Evolutionary conservation across 2,113 vertebrate species (phyloP).

Genomic region (Clarias batrachus): DNA sequence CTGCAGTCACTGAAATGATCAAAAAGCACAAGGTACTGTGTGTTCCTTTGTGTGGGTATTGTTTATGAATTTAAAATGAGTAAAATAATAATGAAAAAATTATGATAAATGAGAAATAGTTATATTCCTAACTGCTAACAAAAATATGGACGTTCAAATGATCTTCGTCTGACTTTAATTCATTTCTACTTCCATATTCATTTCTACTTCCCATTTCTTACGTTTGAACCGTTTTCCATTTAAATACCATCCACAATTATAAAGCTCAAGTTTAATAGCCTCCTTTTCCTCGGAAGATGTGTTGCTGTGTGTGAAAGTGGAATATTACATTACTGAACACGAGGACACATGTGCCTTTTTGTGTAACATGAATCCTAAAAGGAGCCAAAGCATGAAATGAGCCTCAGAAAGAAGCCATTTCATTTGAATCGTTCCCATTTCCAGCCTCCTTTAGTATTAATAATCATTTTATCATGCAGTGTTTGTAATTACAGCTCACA

Average conservation of each 20-base stretch:
- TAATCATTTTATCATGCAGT: slow-evolving; percentile 56
- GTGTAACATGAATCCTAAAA: slow-evolving; percentile 49
- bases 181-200: background rate
- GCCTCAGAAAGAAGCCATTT: slow-evolving; percentile 39
- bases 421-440: slow-evolving; percentile 50
- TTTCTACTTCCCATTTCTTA: background rate
- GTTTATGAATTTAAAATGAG: background rate
- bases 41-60: background rate
- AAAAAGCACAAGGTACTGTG: background rate
- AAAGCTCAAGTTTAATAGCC: slow-evolving; percentile 1
- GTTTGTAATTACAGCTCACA: slow-evolving; percentile 54
- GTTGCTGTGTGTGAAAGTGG: slow-evolving; percentile 35
- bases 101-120: background rate
- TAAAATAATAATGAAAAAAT: background rate
- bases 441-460: slow-evolving; percentile 48
- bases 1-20: background rate
- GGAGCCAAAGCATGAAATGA: slow-evolving; percentile 53
- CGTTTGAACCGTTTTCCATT: slow-evolving; percentile 10
- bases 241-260: slow-evolving; percentile 7
- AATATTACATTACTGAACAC: slow-evolving; percentile 42
- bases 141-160: background rate
- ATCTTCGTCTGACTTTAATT: background rate
- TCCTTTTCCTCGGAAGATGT: background rate
- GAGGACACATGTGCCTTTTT: slow-evolving; percentile 35
- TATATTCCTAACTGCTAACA: background rate